A percentile compares a stretch with the other conserved stretches of the same genome.
Evolutionary conservation across 2,888 invertebrate genomes (phyloP).

Genomic region (Orthosia cruda): DNA sequence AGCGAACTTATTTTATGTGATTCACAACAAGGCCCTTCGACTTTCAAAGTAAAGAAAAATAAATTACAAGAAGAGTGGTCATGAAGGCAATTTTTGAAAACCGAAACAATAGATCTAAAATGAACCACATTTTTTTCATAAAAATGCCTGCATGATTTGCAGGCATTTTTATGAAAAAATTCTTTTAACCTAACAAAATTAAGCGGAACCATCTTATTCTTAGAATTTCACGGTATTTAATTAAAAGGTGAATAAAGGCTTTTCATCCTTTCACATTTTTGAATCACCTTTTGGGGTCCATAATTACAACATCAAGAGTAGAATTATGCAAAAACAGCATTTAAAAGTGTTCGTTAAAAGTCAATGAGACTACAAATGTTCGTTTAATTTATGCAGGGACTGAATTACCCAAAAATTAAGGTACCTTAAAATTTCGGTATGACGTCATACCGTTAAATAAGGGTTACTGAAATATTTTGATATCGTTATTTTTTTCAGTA

Average conservation of each 20-base stretch:
- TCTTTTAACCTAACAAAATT: slow-evolving; percentile 39
- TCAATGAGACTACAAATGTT: slow-evolving; percentile 43
- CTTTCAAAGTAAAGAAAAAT: too few relatives aligned
- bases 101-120: slow-evolving; percentile 6
- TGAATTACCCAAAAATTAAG: too few relatives aligned
- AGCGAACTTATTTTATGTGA: too few relatives aligned
- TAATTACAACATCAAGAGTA: slow-evolving; percentile 62
- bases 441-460: too few relatives aligned
- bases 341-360: slow-evolving; percentile 59
- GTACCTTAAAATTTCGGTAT: too few relatives aligned
- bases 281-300: slow-evolving; percentile 30
- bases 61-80: too few relatives aligned
- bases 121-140: neutral
- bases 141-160: neutral
- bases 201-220: slow-evolving; percentile 32
- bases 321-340: slow-evolving; percentile 69
- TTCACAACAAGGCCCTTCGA: too few relatives aligned
- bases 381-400: slow-evolving; percentile 63
- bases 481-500: too few relatives aligned
- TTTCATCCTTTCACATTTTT: slow-evolving; percentile 55
- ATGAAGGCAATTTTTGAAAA: slow-evolving; percentile 14
- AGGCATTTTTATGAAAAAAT: too few relatives aligned
- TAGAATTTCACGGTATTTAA: slow-evolving; percentile 34
- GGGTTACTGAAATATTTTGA: too few relatives aligned
- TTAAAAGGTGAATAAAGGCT: too few relatives aligned